Evolutionary conservation across 1,140 invertebrate species (phyloP).

Genomic region (Penaeus vannamei): DNA sequence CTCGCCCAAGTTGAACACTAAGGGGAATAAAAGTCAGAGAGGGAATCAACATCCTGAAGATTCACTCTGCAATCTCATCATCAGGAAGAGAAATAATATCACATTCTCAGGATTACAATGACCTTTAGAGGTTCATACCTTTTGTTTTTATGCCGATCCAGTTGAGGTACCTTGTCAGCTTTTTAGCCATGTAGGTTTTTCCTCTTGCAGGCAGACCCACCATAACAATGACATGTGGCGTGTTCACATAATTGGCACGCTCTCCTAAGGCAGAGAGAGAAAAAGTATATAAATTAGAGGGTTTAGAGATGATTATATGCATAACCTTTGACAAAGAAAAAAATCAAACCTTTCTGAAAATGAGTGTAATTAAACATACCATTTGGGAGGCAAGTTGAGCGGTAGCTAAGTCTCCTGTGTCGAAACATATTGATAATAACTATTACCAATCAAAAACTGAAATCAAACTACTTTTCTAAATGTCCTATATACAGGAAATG

Average conservation of each 20-base stretch:
- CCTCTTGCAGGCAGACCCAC: slow-evolving; percentile 92
- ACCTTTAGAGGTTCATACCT: slow-evolving; percentile 75
- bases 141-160: slow-evolving; percentile 91
- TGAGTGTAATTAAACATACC: not conserved
- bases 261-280: slow-evolving; percentile 79
- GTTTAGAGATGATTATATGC: not conserved
- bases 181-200: slow-evolving; percentile 92
- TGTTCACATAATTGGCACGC: slow-evolving; percentile 89
- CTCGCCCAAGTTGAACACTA: slow-evolving; percentile 96
- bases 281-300: slow-evolving; percentile 60
- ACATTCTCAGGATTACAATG: too few species aligned
- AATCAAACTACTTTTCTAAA: not conserved
- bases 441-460: not conserved
- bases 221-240: slow-evolving; percentile 87
- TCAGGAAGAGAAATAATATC: too few species aligned
- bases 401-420: slow-evolving; percentile 41
- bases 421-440: slow-evolving; percentile 17
- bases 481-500: not conserved
- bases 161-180: slow-evolving; percentile 88
- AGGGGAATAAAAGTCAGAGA: not conserved
- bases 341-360: not conserved
- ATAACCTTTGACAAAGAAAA: not conserved
- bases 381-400: not conserved
- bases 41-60: not conserved
- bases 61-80: not conserved